Conservation (phyloP, 92 coral and sea anemone genomes). For the Actinostola sp. region DNA sequence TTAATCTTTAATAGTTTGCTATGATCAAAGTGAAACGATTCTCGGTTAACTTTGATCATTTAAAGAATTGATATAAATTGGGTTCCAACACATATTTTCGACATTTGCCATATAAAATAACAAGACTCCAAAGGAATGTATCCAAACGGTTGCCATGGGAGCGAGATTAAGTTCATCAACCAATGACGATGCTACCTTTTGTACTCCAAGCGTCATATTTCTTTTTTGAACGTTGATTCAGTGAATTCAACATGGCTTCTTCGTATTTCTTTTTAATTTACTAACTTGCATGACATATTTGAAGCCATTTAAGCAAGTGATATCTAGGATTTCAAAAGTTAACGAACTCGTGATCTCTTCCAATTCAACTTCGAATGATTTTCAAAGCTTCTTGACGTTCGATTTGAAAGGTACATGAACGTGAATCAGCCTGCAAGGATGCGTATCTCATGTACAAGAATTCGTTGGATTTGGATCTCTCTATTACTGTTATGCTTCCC, state of each 20-base stretch:
- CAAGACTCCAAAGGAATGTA: slow-evolving; percentile 30
- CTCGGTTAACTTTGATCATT: too few relatives aligned
- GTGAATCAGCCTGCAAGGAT: background rate
- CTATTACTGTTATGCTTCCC: slow-evolving; percentile 40
- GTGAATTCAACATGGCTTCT: slow-evolving; percentile 28
- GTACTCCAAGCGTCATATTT: slow-evolving; percentile 35
- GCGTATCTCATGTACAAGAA: background rate
- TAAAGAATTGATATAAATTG: too few relatives aligned
- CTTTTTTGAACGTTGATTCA: slow-evolving; percentile 35
- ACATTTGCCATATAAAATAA: too few relatives aligned
- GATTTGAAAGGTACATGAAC: background rate
- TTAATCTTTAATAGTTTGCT: too few relatives aligned
- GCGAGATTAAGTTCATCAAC: background rate
- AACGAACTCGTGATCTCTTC: background rate
- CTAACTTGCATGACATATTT: slow-evolving; percentile 14
- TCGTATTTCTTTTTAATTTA: slow-evolving; percentile 21
- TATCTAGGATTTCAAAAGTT: background rate
- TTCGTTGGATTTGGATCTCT: slow-evolving; percentile 28
- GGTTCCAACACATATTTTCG: too few relatives aligned
- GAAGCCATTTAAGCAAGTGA: background rate
- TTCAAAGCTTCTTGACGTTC: background rate
- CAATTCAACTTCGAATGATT: slow-evolving; percentile 17
- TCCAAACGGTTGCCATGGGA: slow-evolving; percentile 17
- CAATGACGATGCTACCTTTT: slow-evolving; percentile 17
- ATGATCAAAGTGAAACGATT: too few relatives aligned